These are phyloP conservation scores for Ormyrus pomaceus DNA, from an alignment of 2,888 invertebrate species.

Conservation along the genomic window DNA sequence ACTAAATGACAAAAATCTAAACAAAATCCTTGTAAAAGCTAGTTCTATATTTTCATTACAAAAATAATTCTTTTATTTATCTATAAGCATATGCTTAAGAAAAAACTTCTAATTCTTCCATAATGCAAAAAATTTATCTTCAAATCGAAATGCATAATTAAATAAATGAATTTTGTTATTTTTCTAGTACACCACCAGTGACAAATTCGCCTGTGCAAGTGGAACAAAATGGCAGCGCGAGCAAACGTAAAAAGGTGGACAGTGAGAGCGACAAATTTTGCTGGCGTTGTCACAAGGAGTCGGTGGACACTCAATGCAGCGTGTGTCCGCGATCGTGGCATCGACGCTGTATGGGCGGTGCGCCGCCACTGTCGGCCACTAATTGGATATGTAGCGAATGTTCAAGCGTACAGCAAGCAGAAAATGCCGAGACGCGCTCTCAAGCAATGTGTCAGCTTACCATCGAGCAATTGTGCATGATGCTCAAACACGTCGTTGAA, in stretches of 20 bases:
- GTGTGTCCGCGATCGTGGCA: constrained; percentile 93
- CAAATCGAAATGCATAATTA: no score
- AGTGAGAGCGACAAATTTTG: constrained; percentile 80
- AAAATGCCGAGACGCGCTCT: constrained; percentile 84
- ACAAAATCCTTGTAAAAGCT: no score
- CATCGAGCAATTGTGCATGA: constrained; percentile 85
- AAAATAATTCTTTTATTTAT: no score
- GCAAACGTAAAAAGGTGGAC: constrained; percentile 43
- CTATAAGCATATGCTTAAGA: no score
- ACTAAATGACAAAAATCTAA: no score
- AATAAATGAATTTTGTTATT: background rate
- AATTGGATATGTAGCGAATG: constrained; percentile 95
- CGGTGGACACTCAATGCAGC: constrained; percentile 82
- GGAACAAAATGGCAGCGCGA: constrained; percentile 55
- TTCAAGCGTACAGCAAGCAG: constrained; percentile 83
- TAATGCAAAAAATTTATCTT: no score
- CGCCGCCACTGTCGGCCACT: constrained; percentile 76
- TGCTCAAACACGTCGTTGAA: constrained; percentile 87
- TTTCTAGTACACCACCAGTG: constrained; percentile 25
- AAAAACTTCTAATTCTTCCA: no score
- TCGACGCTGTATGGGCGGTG: constrained; percentile 82
- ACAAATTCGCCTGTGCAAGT: constrained; percentile 22
- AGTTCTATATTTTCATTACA: no score
- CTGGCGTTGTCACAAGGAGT: constrained; percentile 92
- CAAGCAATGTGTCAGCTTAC: constrained; percentile 84